These are phyloP conservation scores for Donacobius atricapilla DNA, from an alignment of 2,113 vertebrate species.

Conservation along the genomic window DNA sequence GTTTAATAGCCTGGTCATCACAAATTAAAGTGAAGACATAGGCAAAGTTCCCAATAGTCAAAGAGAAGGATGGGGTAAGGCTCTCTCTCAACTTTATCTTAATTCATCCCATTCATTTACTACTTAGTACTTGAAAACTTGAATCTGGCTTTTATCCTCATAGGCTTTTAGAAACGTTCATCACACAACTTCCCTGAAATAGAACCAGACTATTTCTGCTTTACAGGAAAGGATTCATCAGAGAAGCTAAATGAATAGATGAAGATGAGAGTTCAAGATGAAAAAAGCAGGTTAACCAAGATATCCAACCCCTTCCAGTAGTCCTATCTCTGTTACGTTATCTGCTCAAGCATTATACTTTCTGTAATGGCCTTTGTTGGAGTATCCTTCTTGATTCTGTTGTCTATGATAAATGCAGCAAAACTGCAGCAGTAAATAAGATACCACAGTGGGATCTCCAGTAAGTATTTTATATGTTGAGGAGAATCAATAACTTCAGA, in stretches of 20 bases:
- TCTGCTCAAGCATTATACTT: not conserved
- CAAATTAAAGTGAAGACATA: not conserved
- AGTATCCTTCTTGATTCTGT: not conserved
- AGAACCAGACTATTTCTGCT: not conserved
- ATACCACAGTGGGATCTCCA: not conserved
- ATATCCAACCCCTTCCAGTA: not conserved
- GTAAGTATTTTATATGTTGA: not conserved
- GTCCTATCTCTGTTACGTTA: not conserved
- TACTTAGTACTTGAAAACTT: not conserved
- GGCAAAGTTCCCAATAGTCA: not conserved
- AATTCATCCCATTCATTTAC: not conserved
- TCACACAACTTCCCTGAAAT: conserved; percentile 23
- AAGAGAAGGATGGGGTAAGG: not conserved
- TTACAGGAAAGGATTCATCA: conserved; percentile 34
- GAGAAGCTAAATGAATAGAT: not conserved
- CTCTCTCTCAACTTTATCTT: not conserved
- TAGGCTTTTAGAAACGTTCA: not conserved
- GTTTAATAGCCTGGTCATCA: not conserved
- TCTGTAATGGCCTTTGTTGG: not conserved
- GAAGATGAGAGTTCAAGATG: not conserved
- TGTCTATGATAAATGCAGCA: not conserved
- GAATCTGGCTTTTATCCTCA: conserved; percentile 2
- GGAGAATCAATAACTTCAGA: not conserved
- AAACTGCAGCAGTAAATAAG: not conserved
- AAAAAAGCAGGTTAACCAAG: not conserved